phyloP scores from a whole-genome alignment of 2,888 invertebrate genomes.

The Listrodromus nycthemerus region DNA sequence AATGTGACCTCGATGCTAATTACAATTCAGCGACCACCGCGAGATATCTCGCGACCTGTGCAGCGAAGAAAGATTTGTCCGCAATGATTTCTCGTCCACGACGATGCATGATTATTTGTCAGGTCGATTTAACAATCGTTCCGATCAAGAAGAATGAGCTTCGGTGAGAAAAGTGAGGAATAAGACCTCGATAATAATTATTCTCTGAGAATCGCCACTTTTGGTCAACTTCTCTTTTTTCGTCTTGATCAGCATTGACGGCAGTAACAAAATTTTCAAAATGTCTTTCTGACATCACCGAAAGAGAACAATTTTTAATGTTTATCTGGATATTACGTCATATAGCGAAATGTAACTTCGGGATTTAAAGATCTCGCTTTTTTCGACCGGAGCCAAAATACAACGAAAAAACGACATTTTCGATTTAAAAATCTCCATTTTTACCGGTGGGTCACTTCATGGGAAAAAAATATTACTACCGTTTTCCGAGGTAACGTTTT shows the following conservation, averaged over 20 bases:
- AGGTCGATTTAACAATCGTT: background rate
- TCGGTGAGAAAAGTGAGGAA: too few species aligned
- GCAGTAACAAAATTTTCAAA: background rate
- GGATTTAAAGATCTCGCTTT: too few species aligned
- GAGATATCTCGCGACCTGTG: background rate
- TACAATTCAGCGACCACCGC: background rate
- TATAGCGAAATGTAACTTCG: too few species aligned
- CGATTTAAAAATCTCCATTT: too few species aligned
- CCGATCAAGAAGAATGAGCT: background rate
- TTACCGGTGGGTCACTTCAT: too few species aligned
- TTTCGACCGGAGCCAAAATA: too few species aligned
- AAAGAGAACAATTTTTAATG: too few species aligned
- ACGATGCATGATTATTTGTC: background rate
- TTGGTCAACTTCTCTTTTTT: background rate
- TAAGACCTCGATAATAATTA: too few species aligned
- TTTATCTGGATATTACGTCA: too few species aligned
- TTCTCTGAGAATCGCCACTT: background rate
- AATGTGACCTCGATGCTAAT: conserved; percentile 11
- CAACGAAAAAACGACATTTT: too few species aligned
- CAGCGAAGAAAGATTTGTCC: background rate
- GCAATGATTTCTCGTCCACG: background rate
- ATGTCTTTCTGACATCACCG: background rate
- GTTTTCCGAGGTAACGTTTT: too few species aligned
- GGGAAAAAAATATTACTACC: too few species aligned
- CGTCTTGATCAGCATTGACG: background rate